Evolutionary conservation across 2,888 invertebrate species (phyloP), one percentile per base, ranked within the genome.

Genomic region (Rhogogaster chlorosoma): DNA sequence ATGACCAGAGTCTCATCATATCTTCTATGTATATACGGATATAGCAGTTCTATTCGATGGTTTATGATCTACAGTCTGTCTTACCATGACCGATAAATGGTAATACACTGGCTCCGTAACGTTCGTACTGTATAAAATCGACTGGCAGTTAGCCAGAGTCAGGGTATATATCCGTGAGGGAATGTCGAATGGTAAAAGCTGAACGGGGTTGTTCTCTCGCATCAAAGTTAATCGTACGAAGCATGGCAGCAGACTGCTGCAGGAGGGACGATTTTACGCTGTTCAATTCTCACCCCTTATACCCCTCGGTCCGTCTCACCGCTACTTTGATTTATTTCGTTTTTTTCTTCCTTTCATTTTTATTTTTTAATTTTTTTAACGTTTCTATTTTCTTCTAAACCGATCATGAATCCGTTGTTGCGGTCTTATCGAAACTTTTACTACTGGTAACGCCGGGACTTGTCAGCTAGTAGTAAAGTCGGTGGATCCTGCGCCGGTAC

Each of bases 381-480:
- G n/a, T 64, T 64, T 64, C 3, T 12, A 15, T 15, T 18, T 32
- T 32, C 7, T 61, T 67, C 18, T 7, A 1, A 32, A 32, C 29
- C 32, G 15, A 15, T 32, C 26, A 7, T 12, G 29, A 67, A 32
- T 67, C 22, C 67, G 67, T 67, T 67, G 67, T 32, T 67, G 29
- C 67, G 67, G 67, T 67, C 67, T 67, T 67, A 67, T 61, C 61
- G 61, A 22, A 61, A 61, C 61, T 61, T 61, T 61, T 61, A 61
- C 61, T 61, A 61, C 61, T 61, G 26, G 61, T 61, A 61, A 61
- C 29, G 67, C 67, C 67, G 29, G 32, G 32, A 26, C 61, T 67
- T 73, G 38, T 73, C 36, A 49, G 61, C 61, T 36, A 80, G 80
- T 80, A 80, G 80, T 80, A 61, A 61, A 80, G 80, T 32, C 80